Evolutionary conservation across 2,888 invertebrate genomes (phyloP).

Genomic region (Argyresthia albistria): DNA sequence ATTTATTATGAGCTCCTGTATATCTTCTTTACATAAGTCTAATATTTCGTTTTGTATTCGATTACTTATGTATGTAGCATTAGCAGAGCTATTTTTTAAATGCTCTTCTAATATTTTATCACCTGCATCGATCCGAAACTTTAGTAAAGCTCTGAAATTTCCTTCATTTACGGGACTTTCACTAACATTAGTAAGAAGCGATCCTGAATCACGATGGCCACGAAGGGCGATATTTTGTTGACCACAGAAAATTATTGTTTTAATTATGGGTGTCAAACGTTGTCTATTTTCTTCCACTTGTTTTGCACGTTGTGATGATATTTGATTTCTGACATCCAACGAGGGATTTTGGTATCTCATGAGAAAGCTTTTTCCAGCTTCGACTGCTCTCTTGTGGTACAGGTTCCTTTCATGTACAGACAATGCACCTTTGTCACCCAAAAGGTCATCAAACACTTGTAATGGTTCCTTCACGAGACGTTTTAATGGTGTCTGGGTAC

Average conservation of each 20-base stretch:
- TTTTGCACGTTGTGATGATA: slow-evolving; percentile 7
- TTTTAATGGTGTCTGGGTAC: not conserved
- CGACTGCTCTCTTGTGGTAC: slow-evolving; percentile 8
- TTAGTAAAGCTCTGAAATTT: slow-evolving; percentile 11
- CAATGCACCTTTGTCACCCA: slow-evolving; percentile 8
- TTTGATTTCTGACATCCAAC: slow-evolving; percentile 8
- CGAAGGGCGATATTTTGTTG: too few species aligned
- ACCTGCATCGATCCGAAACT: slow-evolving; percentile 11
- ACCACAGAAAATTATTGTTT: slow-evolving; percentile 11
- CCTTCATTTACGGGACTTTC: slow-evolving; percentile 10
- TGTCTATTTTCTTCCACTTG: slow-evolving; percentile 4
- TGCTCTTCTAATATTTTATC: slow-evolving; percentile 9
- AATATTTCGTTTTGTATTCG: slow-evolving; percentile 9
- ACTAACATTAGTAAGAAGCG: slow-evolving; percentile 6
- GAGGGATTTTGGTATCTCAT: slow-evolving; percentile 7
- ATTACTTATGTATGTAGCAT: slow-evolving; percentile 11
- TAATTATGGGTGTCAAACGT: slow-evolving; percentile 6
- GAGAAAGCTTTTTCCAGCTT: slow-evolving; percentile 9
- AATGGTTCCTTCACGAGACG: slow-evolving; percentile 6
- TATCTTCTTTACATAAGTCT: too few species aligned
- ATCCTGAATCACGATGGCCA: too few species aligned
- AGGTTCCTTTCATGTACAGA: slow-evolving; percentile 7
- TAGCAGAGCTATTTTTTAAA: slow-evolving; percentile 9
- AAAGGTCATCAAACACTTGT: slow-evolving; percentile 5
- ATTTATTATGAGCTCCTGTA: too few species aligned